Percentiles rank a stretch among this genome's conserved stretches.
Conservation (phyloP, 2,888 invertebrate genomes). For the Ceriagrion tenellum region DNA sequence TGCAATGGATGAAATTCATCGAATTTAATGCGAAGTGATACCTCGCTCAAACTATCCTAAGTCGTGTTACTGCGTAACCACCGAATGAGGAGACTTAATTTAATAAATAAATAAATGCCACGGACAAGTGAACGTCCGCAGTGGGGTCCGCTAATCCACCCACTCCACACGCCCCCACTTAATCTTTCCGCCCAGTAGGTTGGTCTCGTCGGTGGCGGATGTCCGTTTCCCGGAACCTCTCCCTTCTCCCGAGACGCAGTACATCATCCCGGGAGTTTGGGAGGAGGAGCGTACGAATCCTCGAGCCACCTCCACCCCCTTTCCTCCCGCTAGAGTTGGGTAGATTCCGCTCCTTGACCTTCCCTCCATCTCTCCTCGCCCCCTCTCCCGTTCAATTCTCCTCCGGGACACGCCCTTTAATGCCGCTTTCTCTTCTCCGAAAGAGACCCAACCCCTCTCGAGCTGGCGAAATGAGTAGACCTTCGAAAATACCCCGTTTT, state of each 20-base stretch:
- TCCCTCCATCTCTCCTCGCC: not conserved
- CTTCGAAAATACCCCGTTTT: not conserved
- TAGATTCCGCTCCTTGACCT: not conserved
- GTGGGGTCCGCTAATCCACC: not conserved
- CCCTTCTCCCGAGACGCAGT: not conserved
- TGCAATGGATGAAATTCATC: too few relatives aligned
- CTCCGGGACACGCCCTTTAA: not conserved
- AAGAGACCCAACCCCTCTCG: not conserved
- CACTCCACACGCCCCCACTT: not conserved
- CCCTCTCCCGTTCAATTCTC: not conserved
- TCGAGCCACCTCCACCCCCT: not conserved
- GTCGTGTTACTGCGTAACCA: too few relatives aligned
- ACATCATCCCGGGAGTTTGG: not conserved
- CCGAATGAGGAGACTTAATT: too few relatives aligned
- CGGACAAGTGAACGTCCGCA: not conserved
- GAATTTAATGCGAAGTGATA: too few relatives aligned
- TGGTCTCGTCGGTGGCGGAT: not conserved
- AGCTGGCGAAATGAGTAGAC: not conserved
- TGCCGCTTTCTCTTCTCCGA: not conserved
- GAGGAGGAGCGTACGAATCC: not conserved
- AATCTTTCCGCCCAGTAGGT: not conserved
- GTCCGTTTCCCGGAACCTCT: constrained; percentile 21
- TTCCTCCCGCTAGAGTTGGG: not conserved
- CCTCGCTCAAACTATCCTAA: too few relatives aligned
- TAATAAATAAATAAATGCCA: not conserved